These are phyloP conservation scores for Clitarchus hookeri DNA, from an alignment of 2,888 invertebrate species.

Conservation along the genomic window DNA sequence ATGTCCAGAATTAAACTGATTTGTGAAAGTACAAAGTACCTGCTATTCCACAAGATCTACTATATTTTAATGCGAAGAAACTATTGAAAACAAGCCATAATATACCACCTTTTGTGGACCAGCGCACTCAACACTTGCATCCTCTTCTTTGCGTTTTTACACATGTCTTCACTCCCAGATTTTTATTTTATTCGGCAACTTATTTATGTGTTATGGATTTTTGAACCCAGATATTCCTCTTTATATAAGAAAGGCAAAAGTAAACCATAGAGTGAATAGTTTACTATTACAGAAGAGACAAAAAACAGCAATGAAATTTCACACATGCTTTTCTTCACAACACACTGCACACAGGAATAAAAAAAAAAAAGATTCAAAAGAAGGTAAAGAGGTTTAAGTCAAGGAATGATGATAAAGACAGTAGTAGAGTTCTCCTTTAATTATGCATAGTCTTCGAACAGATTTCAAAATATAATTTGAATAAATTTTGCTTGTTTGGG, in stretches of 20 bases:
- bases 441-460: not conserved
- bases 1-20: not conserved
- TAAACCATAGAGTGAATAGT: not conserved
- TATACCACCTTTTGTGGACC: conserved; percentile 2
- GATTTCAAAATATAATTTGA: not conserved
- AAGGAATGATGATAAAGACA: conserved; percentile 7
- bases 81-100: not conserved
- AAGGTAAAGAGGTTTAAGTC: not conserved
- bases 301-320: conserved; percentile 2
- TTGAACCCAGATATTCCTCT: conserved; percentile 47
- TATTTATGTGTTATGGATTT: conserved; percentile 54
- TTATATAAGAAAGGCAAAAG: conserved; percentile 22
- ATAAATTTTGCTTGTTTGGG: not conserved
- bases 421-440: not conserved
- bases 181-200: conserved; percentile 29
- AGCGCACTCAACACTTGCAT: not conserved
- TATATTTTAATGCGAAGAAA: not conserved
- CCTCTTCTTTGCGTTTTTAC: not conserved
- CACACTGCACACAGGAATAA: not conserved
- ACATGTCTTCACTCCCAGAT: conserved; percentile 11
- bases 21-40: conserved; percentile 14
- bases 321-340: conserved; percentile 10
- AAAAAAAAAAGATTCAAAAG: not conserved
- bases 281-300: not conserved
- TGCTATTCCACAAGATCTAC: not conserved